Base-by-base conservation (phyloP, 2,113 vertebrate genomes). In the Cathartes aura region DNA sequence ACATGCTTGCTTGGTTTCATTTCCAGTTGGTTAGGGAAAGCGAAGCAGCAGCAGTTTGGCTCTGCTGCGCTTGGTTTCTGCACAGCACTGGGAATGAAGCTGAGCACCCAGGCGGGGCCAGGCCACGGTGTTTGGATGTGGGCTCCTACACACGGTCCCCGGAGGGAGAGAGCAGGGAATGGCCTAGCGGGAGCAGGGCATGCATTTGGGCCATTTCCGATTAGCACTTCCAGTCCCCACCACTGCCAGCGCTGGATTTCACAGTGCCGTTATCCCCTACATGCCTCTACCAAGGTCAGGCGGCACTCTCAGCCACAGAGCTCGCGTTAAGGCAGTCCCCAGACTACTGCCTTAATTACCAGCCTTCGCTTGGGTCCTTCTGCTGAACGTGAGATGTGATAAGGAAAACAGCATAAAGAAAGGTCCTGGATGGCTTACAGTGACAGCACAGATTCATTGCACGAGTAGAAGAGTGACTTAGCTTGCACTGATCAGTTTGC, bases 111-210 rank as follows among this genome's bases (percentile, higher is more conserved):
- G 40, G 40, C 3, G 0, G 60, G 12, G 29, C 68, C 40, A 59
- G 53, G 36, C 21, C 62, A 24, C 1, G 3, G 1, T 15, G 2
- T 29, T 56, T 52, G 66, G 47, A 38, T 36, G 52, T 21, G 58
- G n/a, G 27, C 50, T 83, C 58, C 2, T 1, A 18, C 8, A 20
- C 0, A 0, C 0, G 0, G 16, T 59, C 10, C 34, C 53, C 1
- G 1, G 30, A 43, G 38, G 53, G n/a, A 50, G 10, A 18, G 34
- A 58, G 52, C 7, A 11, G 66, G 71, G 56, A 52, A 19, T 4
- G 8, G 24, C 19, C 24, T 36, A 18, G 72, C 5, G 8, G 85
- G 66, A 92, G 45, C 76, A 79, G 76, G 32, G 15, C 16, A 19
- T 1, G 3, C n/a, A 30, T 83, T 47, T 82, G 29, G 58, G 52